These are phyloP conservation scores for Hycleus cichorii DNA, from an alignment of 1,140 invertebrate genomes.

Conservation along the genomic window DNA sequence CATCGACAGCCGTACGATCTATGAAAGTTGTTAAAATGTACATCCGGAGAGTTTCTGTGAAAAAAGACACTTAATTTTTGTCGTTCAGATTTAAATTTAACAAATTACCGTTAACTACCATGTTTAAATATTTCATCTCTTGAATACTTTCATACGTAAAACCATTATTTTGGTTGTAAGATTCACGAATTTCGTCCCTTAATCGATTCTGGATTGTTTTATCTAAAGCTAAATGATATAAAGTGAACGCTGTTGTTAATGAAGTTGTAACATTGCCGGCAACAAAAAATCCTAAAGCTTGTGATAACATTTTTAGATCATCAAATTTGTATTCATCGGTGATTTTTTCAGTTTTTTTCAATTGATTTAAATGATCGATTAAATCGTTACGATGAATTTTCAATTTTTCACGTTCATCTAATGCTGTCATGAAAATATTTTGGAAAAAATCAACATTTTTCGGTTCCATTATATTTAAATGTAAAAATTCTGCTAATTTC, in stretches of 20 bases:
- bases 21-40: conserved; percentile 43
- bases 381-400: conserved; percentile 48
- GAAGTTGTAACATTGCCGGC: conserved; percentile 61
- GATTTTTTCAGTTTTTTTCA: conserved; percentile 43
- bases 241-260: conserved; percentile 46
- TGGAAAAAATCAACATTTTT: too few relatives aligned
- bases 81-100: not conserved
- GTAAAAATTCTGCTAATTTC: too few relatives aligned
- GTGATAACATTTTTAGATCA: conserved; percentile 20
- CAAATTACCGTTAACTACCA: conserved; percentile 43
- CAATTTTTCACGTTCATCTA: conserved; percentile 33
- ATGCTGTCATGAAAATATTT: too few relatives aligned
- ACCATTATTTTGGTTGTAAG: conserved; percentile 36
- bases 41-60: conserved; percentile 41
- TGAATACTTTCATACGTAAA: conserved; percentile 47
- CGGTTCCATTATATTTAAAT: too few relatives aligned
- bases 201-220: conserved; percentile 53
- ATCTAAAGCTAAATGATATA: conserved; percentile 53
- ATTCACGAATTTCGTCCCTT: conserved; percentile 50
- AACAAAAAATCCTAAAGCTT: conserved; percentile 42
- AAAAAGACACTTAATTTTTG: not conserved
- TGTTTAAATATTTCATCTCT: conserved; percentile 49
- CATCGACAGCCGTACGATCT: too few relatives aligned
- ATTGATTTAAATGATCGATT: conserved; percentile 38
- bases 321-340: conserved; percentile 45